A percentile compares a stretch with the other conserved stretches of the same genome.
These are phyloP conservation scores for Drosophila affinis DNA, from an alignment of 2,888 invertebrate genomes.

Conservation along the genomic window DNA sequence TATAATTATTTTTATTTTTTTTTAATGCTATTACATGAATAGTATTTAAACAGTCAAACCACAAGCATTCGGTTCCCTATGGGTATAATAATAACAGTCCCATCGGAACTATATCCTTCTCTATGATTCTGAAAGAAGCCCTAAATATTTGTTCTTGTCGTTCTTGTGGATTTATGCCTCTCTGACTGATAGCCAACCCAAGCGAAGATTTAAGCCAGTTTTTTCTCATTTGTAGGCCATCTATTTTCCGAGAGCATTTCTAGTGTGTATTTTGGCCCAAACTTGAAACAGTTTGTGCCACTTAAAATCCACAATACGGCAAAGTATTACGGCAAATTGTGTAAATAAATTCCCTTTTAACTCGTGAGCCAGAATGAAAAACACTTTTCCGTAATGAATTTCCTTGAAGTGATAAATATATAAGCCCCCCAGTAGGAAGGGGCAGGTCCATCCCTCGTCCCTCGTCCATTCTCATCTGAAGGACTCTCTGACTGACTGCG, in stretches of 20 bases:
- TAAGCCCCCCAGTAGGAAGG: conserved; percentile 12
- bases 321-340: background rate
- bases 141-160: background rate
- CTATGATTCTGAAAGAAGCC: no score
- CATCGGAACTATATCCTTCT: no score
- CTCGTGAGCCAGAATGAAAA: conserved; percentile 28
- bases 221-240: background rate
- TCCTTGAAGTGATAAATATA: conserved; percentile 45
- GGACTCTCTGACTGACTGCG: conserved; percentile 28
- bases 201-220: background rate
- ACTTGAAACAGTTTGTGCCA: background rate
- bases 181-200: no score
- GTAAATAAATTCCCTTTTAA: conserved; percentile 21
- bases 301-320: background rate
- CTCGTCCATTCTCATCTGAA: conserved; percentile 19
- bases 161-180: background rate
- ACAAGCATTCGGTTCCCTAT: no score
- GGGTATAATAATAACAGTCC: no score
- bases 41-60: no score
- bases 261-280: background rate
- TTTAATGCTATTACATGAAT: no score
- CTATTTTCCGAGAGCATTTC: background rate
- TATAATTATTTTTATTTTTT: no score
- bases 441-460: background rate
- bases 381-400: conserved; percentile 44